Evolutionary conservation across 2,113 vertebrate genomes (phyloP).

Genomic region (Nycticryphes semicollaris): DNA sequence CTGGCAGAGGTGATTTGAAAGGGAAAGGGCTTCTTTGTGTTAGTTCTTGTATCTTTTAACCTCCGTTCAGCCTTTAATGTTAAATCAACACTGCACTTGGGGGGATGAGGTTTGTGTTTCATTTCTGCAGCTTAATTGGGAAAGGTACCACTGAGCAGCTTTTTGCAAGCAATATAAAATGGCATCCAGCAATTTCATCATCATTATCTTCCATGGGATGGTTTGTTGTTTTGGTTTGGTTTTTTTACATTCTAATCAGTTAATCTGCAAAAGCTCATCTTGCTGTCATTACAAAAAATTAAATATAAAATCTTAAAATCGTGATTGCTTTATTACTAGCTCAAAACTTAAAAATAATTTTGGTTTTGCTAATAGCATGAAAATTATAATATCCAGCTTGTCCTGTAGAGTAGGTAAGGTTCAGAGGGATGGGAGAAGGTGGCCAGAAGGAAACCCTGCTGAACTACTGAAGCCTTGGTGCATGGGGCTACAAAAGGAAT

Average conservation of each 20-base stretch:
- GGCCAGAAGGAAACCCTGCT: background rate
- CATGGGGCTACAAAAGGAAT: background rate
- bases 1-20: background rate
- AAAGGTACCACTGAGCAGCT: background rate
- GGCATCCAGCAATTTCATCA: background rate
- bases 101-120: background rate
- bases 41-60: background rate
- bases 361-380: background rate
- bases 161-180: background rate
- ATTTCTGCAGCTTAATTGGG: background rate
- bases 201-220: background rate
- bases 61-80: background rate
- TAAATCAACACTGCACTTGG: background rate
- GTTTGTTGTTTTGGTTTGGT: background rate
- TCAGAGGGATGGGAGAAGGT: background rate
- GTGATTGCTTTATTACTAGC: background rate
- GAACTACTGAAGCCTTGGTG: background rate
- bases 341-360: background rate
- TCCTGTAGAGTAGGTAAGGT: background rate
- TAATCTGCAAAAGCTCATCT: background rate
- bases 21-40: background rate
- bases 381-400: background rate
- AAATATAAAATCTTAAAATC: background rate
- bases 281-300: background rate
- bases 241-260: background rate